Evolutionary conservation across 2,113 vertebrate genomes (phyloP), one percentile per base, ranked within the genome.

Genomic region (Labrus mixtus): DNA sequence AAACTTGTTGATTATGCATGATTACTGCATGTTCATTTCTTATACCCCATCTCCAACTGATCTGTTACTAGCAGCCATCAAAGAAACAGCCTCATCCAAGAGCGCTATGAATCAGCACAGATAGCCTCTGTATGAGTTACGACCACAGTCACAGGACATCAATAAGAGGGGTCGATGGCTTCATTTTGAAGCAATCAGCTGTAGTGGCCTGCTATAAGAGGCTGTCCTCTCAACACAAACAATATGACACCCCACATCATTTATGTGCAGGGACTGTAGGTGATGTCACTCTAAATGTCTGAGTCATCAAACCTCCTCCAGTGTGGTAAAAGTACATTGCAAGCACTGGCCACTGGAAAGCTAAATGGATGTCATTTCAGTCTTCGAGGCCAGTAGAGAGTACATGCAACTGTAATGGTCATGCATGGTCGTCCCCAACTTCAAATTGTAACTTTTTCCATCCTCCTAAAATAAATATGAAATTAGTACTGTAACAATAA

Each of bases 121-220:
- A 78, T 65, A 61, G 65, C 43, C 13, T 29, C 73, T 74, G 55
- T 68, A 68, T 68, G 78, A 87, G 62, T 54, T 65, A 76, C 0
- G 19, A 60, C 50, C 43, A 46, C 48, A 45, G 1, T 0, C 10
- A 33, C 29, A 41, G 16, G 20, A 23, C 84, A 89, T 91, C 68
- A 63, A 75, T 92, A 80, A 70, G 25, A 33, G 46, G 17, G 67
- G 57, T 41, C 53, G 74, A 82, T 76, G 59, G 64, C 76, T 90
- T 76, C 10, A 16, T 57, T 82, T 62, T 79, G 66, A 67, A 80
- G 58, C 41, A 50, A 56, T 79, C 63, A 41, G 45, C 63, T 60
- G 69, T 15, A 62, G 60, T 46, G 54, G 60, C 50, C 76, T 20
- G n/a, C 71, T 20, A 65, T 71, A 45, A 48, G 62, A 79, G 37